Base-by-base conservation (phyloP, 2,113 vertebrate species). In the Tragelaphus strepsiceros region DNA sequence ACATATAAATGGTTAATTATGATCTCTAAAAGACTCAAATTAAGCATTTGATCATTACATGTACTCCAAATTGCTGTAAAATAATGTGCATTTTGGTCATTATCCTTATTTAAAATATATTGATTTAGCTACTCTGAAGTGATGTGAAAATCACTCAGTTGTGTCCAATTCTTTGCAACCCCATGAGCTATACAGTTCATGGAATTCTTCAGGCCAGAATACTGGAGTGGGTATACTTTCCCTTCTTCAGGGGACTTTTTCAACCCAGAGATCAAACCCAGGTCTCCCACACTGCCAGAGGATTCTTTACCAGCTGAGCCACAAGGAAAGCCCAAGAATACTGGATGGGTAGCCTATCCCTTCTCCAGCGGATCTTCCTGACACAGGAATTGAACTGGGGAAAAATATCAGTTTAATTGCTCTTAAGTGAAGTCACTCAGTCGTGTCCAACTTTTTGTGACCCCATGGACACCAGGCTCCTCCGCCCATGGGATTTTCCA, bases 321-420 rank as follows among this genome's bases (percentile, higher is more conserved):
- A 67, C 64, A 67, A n/a, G 4, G 64, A 17, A 67, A 67, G 64
- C 32, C 17, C 32, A 19, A 35, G 32, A 35, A 71, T 35, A 19
- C 64, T 67, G n/a, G 64, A 35, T 2, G 3, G 8, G 17, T 35
- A 67, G 32, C 64, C 2, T 21, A 67, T 35, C 17, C 64, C 32
- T 67, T 67, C 17, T 67, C 32, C 62, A n/a, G 32, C 17, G 1
- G 62, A 67, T 67, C 62, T n/a, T 67, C 7, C 32, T 0, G 17
- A 67, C 8, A 21, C 32, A 67, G 9, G 17, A 67, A 21, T 5
- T 35, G 32, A 67, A 35, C 32, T 0, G 0, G 64, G 32, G 0
- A 5, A 35, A 53, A 67, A 16, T 49, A 59, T 26, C 7, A 28
- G 17, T 53, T 53, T 39, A 39, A 91, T 71, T 89, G 13, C 16